Evolutionary conservation across 2,797 vertebrate species (phyloP).

Genomic region (Ptychobarbus kaznakovi): DNA sequence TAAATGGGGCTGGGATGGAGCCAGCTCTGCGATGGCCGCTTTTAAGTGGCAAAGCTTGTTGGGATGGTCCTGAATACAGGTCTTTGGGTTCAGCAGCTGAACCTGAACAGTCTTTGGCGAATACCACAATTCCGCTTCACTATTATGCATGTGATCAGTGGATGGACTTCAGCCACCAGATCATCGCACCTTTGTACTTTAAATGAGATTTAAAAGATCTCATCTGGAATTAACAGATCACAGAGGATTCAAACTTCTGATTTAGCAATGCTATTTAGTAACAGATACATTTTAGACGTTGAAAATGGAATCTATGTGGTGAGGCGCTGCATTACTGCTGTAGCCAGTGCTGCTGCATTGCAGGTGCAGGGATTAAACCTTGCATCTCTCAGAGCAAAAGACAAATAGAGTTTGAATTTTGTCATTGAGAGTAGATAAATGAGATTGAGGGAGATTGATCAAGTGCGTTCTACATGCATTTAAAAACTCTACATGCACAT

Average conservation of each 20-base stretch:
- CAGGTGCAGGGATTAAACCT: conserved; percentile 73
- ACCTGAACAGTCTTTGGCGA: conserved; percentile 55
- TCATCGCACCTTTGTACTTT: conserved; percentile 68
- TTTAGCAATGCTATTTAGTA: background rate
- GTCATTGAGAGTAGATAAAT: conserved; percentile 64
- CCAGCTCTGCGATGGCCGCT: conserved; percentile 69
- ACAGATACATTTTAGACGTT: background rate
- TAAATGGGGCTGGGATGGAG: conserved; percentile 73
- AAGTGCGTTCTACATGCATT: background rate
- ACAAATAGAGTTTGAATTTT: conserved; percentile 61
- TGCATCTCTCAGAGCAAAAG: conserved; percentile 59
- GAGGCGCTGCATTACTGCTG: conserved; percentile 41
- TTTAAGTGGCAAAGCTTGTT: conserved; percentile 76
- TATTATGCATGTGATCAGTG: conserved; percentile 66
- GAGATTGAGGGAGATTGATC: background rate
- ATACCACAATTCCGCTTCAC: conserved; percentile 64
- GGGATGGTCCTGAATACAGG: conserved; percentile 70
- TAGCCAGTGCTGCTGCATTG: conserved; percentile 72
- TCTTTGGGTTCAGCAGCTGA: conserved; percentile 58
- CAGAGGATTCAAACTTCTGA: background rate
- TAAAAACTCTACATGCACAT: background rate
- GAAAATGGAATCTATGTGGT: background rate
- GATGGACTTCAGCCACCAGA: conserved; percentile 77
- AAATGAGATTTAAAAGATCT: conserved; percentile 57
- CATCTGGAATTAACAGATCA: conserved; percentile 21